Evolutionary conservation across 2,888 invertebrate species (phyloP).

Genomic region (Cordilura impudica): DNA sequence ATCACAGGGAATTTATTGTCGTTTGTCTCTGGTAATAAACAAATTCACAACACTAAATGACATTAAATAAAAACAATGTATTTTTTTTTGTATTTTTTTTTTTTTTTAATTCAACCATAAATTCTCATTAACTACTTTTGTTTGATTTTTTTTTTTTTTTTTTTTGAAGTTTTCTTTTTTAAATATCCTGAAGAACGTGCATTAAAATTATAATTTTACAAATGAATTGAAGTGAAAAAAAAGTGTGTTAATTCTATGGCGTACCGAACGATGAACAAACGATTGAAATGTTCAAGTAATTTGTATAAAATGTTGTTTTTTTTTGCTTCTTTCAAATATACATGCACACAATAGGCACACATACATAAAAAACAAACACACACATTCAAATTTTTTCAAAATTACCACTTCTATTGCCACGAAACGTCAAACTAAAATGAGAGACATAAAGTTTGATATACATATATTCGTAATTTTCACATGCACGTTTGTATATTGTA

Average conservation of each 20-base stretch:
- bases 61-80: background rate
- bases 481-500: too few species aligned
- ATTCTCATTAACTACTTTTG: background rate
- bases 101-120: background rate
- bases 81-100: too few species aligned
- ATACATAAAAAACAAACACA: background rate
- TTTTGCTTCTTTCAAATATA: background rate
- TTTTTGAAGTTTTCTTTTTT: background rate
- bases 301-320: slow-evolving; percentile 49
- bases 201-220: slow-evolving; percentile 22
- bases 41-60: background rate
- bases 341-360: slow-evolving; percentile 12
- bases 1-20: background rate
- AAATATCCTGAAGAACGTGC: slow-evolving; percentile 20
- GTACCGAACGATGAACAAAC: slow-evolving; percentile 55
- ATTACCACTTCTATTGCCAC: background rate
- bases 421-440: slow-evolving; percentile 46
- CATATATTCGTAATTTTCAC: too few species aligned
- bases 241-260: slow-evolving; percentile 10
- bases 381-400: background rate
- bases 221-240: slow-evolving; percentile 21
- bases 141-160: slow-evolving; percentile 3
- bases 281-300: slow-evolving; percentile 61
- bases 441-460: background rate
- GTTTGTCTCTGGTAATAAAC: background rate